phyloP scores from a whole-genome alignment of 2,797 vertebrate species.

The Thaleichthys pacificus region DNA sequence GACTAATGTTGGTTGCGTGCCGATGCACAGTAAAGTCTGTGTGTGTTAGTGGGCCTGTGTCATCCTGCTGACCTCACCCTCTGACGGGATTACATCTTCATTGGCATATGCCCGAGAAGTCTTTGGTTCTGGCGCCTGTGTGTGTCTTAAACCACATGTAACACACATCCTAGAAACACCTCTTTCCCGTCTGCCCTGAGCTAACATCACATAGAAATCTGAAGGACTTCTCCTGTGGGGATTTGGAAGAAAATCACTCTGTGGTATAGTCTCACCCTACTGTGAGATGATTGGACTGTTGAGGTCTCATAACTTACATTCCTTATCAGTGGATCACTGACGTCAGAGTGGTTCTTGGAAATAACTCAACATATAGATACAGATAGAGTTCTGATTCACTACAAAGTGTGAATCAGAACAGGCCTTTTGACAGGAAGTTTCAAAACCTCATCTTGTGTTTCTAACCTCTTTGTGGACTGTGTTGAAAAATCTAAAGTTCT shows the following conservation, averaged over 20 bases:
- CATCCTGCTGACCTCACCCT: conserved; percentile 12
- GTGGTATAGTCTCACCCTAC: conserved; percentile 23
- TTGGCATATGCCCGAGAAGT: not conserved
- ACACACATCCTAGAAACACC: not conserved
- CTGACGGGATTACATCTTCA: conserved; percentile 7
- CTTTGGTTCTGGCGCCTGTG: not conserved
- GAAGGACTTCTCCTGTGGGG: conserved; percentile 18
- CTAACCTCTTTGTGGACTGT: too few relatives aligned
- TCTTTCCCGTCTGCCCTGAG: not conserved
- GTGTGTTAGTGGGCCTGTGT: conserved; percentile 17
- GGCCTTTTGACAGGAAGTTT: conserved; percentile 8
- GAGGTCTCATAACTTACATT: conserved; percentile 32
- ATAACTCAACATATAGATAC: conserved; percentile 23
- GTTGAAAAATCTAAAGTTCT: not conserved
- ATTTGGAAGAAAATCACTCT: conserved; percentile 8
- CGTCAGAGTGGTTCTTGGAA: conserved; percentile 40
- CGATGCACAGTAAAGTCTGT: conserved; percentile 11
- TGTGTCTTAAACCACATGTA: not conserved
- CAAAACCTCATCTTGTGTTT: too few relatives aligned
- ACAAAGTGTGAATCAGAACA: conserved; percentile 24
- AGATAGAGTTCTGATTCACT: conserved; percentile 42
- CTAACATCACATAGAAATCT: conserved; percentile 12
- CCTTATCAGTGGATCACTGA: conserved; percentile 41
- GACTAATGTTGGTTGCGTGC: conserved; percentile 4
- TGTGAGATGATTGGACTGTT: conserved; percentile 29